These are phyloP conservation scores for Punctoribates punctum DNA, from an alignment of 2,888 invertebrate species.

Conservation along the genomic window DNA sequence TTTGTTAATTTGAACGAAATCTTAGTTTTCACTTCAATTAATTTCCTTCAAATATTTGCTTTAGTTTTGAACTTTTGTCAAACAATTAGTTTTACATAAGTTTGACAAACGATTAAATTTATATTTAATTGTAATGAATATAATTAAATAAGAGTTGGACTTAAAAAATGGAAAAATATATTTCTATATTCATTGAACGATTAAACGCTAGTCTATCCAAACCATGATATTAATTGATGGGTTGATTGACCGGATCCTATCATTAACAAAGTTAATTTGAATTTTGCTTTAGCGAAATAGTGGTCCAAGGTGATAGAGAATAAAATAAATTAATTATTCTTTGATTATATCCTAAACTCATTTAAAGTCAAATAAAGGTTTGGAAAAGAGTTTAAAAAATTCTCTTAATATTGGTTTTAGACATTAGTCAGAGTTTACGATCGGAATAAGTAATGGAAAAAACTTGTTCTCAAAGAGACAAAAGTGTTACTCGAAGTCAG, in stretches of 20 bases:
- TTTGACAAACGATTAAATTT: too few species aligned
- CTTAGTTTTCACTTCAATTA: background rate
- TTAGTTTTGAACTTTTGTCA: too few species aligned
- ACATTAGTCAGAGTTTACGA: constrained; percentile 4
- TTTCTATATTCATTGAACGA: too few species aligned
- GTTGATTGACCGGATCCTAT: too few species aligned
- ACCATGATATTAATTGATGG: too few species aligned
- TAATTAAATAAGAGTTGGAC: too few species aligned
- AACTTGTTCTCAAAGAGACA: background rate
- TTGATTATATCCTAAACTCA: background rate
- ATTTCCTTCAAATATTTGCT: background rate
- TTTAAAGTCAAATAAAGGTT: background rate
- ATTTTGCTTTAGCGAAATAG: too few species aligned
- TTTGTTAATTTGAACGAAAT: background rate
- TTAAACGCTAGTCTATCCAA: too few species aligned
- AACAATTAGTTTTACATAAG: too few species aligned
- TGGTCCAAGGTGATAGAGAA: background rate
- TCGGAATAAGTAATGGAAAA: constrained; percentile 12
- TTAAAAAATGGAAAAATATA: too few species aligned
- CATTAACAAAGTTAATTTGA: too few species aligned
- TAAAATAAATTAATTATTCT: background rate
- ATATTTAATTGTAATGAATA: too few species aligned
- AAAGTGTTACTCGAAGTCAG: background rate
- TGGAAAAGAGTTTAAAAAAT: background rate
- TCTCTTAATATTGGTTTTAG: constrained; percentile 1